Percentiles rank a stretch among this genome's conserved stretches.
Evolutionary conservation across 23 tunicate species (phyloP).

Genomic region (Trididemnum clinides): DNA sequence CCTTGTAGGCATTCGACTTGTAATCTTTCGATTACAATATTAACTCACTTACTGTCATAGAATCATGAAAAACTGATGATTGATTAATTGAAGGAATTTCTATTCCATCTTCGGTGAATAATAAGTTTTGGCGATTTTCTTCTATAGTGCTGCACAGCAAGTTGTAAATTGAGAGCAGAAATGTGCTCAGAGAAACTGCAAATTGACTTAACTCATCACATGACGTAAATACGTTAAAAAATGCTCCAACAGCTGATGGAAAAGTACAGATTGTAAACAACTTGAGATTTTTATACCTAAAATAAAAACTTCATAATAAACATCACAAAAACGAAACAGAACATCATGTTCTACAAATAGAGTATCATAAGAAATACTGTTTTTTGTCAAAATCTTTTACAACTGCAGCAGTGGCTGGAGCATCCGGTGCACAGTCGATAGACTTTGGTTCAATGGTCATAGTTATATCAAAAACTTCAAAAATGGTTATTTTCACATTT

Average conservation of each 20-base stretch:
- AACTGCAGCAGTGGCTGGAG: no score
- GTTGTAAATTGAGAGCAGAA: conserved; percentile 66
- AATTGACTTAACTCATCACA: not conserved
- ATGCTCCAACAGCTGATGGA: conserved; percentile 53
- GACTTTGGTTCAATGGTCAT: no score
- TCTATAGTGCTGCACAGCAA: conserved; percentile 36
- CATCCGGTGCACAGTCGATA: no score
- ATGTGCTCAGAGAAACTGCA: conserved; percentile 37
- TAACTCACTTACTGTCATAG: conserved; percentile 64
- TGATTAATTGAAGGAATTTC: conserved; percentile 60
- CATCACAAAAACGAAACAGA: no score
- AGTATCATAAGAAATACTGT: no score
- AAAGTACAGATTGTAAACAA: conserved; percentile 44
- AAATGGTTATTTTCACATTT: no score
- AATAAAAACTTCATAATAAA: no score
- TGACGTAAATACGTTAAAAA: conserved; percentile 24
- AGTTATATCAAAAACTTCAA: no score
- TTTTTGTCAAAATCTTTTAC: no score
- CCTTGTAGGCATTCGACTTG: no score
- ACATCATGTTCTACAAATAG: no score
- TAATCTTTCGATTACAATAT: no score
- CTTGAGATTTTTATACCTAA: conserved; percentile 42
- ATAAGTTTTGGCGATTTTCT: not conserved
- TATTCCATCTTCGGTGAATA: conserved; percentile 14
- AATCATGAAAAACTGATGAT: conserved; percentile 72